Percentiles rank a stretch among this genome's conserved stretches.
These are phyloP conservation scores for Stegodyphus dumicola DNA, from an alignment of 1,140 invertebrate genomes.

Conservation along the genomic window DNA sequence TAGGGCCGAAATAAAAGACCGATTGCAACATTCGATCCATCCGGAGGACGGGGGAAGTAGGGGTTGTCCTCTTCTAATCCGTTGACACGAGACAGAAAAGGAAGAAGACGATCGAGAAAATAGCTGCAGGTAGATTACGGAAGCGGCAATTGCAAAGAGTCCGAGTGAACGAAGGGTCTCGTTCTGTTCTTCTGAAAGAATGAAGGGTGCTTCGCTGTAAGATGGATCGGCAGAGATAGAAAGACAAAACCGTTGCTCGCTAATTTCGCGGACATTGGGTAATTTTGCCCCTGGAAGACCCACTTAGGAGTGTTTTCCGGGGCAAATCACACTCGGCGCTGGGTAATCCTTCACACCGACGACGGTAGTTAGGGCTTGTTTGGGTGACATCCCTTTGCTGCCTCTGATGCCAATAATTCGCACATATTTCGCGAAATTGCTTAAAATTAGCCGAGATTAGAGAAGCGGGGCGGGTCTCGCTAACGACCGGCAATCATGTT, in stretches of 20 bases:
- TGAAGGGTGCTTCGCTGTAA: neutral
- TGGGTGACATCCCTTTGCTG: conserved; percentile 48
- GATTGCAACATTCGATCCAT: too few species aligned
- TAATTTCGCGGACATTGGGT: conserved; percentile 59
- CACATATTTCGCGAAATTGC: conserved; percentile 59
- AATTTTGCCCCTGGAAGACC: conserved; percentile 47
- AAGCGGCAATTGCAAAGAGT: neutral
- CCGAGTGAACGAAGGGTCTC: too few species aligned
- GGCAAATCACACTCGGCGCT: conserved; percentile 35
- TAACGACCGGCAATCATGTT: conserved; percentile 55
- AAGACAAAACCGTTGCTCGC: conserved; percentile 40
- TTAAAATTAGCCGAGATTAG: conserved; percentile 58
- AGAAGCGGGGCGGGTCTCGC: conserved; percentile 34
- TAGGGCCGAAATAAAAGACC: too few species aligned
- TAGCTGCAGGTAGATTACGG: neutral
- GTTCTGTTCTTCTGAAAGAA: too few species aligned
- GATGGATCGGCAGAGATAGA: conserved; percentile 29
- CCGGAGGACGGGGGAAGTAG: too few species aligned
- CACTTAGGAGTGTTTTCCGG: conserved; percentile 44
- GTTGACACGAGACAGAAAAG: neutral
- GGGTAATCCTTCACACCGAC: conserved; percentile 38
- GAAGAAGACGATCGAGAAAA: conserved; percentile 14
- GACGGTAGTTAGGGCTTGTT: conserved; percentile 57
- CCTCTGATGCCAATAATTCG: conserved; percentile 51
- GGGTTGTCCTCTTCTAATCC: neutral